phyloP scores from a whole-genome alignment of 2,797 vertebrate species.

The Microcaecilia unicolor region DNA sequence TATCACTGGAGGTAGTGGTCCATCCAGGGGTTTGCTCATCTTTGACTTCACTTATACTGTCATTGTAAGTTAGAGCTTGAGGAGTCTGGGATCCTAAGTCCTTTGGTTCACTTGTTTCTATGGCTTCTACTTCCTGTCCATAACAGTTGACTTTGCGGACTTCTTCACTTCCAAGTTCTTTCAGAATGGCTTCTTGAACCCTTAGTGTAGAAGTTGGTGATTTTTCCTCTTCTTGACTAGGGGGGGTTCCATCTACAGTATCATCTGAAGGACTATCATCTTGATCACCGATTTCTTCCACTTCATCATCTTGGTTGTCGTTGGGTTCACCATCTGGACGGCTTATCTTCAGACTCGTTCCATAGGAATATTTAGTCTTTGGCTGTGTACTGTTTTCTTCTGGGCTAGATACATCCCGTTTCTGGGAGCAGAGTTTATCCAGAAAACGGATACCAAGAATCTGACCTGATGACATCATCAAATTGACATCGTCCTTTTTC shows the following conservation, averaged over 20 bases:
- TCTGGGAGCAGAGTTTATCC: constrained; percentile 90
- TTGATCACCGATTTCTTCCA: constrained; percentile 81
- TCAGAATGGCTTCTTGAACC: constrained; percentile 88
- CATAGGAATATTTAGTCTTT: constrained; percentile 76
- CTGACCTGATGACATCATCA: constrained; percentile 94
- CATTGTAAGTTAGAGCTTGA: constrained; percentile 74
- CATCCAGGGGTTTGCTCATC: constrained; percentile 85
- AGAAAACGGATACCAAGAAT: constrained; percentile 89
- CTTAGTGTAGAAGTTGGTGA: constrained; percentile 68
- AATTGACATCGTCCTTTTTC: constrained; percentile 88
- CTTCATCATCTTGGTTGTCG: constrained; percentile 78
- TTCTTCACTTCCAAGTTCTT: constrained; percentile 88
- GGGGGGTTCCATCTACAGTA: constrained; percentile 75
- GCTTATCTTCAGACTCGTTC: constrained; percentile 83
- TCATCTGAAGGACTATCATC: constrained; percentile 79
- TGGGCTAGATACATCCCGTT: constrained; percentile 78
- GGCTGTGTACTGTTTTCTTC: constrained; percentile 73
- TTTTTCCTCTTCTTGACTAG: constrained; percentile 75
- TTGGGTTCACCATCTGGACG: constrained; percentile 75
- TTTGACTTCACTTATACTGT: constrained; percentile 82
- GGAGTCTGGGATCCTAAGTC: constrained; percentile 77
- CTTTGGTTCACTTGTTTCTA: constrained; percentile 75
- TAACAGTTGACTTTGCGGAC: constrained; percentile 92
- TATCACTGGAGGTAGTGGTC: constrained; percentile 79
- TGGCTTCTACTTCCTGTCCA: constrained; percentile 83